Conservation (phyloP, 2,888 invertebrate species). For the Leucophenga montana region DNA sequence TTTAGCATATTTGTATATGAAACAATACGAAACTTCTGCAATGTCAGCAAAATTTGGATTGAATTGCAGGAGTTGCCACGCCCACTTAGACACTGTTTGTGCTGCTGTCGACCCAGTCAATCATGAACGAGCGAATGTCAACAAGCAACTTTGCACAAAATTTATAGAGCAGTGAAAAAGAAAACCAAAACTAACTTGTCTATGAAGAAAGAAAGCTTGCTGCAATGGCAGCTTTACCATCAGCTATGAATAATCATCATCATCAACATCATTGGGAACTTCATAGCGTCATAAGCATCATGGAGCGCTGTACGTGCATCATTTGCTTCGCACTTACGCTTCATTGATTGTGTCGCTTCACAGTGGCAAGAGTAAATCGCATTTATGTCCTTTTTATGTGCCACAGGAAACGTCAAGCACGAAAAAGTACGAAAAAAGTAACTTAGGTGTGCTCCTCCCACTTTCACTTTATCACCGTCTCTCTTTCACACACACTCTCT, state of each 20-base stretch:
- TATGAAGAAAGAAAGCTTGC: not conserved
- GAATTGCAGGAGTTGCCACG: not conserved
- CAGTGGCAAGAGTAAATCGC: not conserved
- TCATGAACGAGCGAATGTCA: constrained; percentile 7
- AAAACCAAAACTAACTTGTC: not conserved
- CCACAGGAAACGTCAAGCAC: too few species aligned
- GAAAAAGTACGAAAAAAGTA: not conserved
- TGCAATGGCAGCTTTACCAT: not conserved
- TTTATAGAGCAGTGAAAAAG: not conserved
- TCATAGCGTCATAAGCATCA: not conserved
- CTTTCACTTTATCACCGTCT: too few species aligned
- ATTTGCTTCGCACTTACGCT: constrained; percentile 14
- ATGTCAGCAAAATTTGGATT: constrained; percentile 7
- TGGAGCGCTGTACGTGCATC: constrained; percentile 22
- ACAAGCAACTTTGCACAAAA: constrained; percentile 7
- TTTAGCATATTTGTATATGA: too few species aligned
- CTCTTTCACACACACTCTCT: too few species aligned
- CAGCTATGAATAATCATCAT: not conserved
- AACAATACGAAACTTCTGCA: too few species aligned
- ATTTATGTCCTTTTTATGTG: constrained; percentile 7
- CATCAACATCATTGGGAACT: not conserved
- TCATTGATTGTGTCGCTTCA: not conserved
- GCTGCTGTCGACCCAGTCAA: constrained; percentile 1
- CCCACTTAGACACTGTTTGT: not conserved
- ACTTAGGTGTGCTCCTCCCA: constrained; percentile 1